Evolutionary conservation across 2,113 vertebrate species (phyloP).

Genomic region (Bathybates hornii): DNA sequence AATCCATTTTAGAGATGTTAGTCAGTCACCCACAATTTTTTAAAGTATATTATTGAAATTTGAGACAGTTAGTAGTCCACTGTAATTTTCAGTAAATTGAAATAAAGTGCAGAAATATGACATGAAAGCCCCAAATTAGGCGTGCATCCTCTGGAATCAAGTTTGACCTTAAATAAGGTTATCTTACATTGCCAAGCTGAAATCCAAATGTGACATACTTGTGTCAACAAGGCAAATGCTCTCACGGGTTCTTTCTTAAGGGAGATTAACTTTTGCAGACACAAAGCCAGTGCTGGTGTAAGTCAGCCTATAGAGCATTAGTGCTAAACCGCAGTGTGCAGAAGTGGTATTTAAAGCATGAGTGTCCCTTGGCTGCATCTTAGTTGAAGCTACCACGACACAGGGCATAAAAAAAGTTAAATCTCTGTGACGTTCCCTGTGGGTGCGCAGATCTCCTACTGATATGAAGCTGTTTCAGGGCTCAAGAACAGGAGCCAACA

Average conservation of each 20-base stretch:
- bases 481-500: constrained; percentile 24
- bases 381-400: neutral
- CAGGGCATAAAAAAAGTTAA: neutral
- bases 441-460: constrained; percentile 1
- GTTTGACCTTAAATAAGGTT: neutral
- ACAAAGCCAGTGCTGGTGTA: neutral
- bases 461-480: neutral
- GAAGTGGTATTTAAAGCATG: neutral
- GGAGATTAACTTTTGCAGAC: neutral
- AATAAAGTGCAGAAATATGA: neutral
- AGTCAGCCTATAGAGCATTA: neutral
- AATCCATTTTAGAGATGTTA: neutral
- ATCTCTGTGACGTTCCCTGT: neutral
- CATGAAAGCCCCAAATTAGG: neutral
- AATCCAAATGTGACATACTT: neutral
- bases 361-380: neutral
- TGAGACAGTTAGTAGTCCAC: neutral
- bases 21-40: neutral
- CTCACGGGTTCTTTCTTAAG: neutral
- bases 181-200: neutral
- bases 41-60: neutral
- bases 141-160: neutral
- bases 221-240: neutral
- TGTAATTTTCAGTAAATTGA: neutral
- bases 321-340: neutral